Evolutionary conservation across 2,888 invertebrate species (phyloP), one percentile per base, ranked within the genome.

Genomic region (Andricus quercusramuli): DNA sequence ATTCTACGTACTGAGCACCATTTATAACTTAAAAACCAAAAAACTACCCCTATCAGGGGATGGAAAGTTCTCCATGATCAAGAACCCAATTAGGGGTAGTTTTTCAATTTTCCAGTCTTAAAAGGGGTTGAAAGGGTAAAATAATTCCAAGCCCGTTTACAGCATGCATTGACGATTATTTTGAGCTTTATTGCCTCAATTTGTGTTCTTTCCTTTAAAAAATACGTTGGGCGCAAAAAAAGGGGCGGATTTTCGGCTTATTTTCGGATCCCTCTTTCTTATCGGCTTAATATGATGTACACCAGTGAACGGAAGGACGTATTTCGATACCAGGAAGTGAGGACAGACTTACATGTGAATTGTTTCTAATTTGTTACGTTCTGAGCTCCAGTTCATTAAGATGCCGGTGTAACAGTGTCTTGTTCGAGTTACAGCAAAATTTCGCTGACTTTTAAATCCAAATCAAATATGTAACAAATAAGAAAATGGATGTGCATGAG

Each of bases 391-490:
- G 92, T 92, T 92, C 92, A 88, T 93, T 92, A 90, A 93, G 92
- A 89, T 92, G 93, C 88, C 92, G 92, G 85, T 93, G 92, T 91
- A 93, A 91, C 92, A 93, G 89, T 91, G 91, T 92, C 92, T 92
- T 92, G 92, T 92, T 92, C 89, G 92, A 91, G 90, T 92, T 92
- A 92, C 92, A 92, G 92, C 92, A 92, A 92, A 92, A 92, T 92
- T 92, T 92, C 92, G 92, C 89, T 90, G 92, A 91, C 92, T 92
- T 92, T 59, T 91, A 91, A 89, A 89, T 90, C 90, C 91, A 90
- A 92, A 92, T 90, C 56, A 92, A 92, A 92, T 92, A 92, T 92
- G 92, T 90, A 92, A 92, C 92, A 92, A 92, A 92, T 91, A 92
- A 92, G 89, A 91, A 90, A 90, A 90, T 83, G 89, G 84, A 88